Base-by-base conservation (phyloP, 2,113 vertebrate species). In the Zeus faber region DNA sequence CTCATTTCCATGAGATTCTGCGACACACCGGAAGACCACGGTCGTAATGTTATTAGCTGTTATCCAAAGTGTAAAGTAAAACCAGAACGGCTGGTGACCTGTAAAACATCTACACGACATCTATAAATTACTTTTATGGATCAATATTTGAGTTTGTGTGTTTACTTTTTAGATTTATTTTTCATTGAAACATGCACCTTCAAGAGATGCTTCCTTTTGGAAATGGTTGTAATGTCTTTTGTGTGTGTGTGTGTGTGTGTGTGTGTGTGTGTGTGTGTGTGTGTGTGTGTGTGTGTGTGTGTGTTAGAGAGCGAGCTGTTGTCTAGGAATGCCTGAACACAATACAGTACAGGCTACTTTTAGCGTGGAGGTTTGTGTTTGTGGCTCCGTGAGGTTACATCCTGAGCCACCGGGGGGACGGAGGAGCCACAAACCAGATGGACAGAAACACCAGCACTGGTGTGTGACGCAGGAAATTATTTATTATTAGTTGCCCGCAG, bases 61-160 rank as follows among this genome's bases (percentile, higher is more conserved):
- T n/a, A n/a, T n/a, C n/a, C n/a, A n/a, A 4, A 20, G 14, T 39
- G 33, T 23, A 16, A 40, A 31, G 14, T 5, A 17, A 39, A 44
- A 50, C 27, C n/a, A n/a, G n/a, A n/a, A n/a, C n/a, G n/a, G n/a
- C n/a, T n/a, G n/a, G n/a, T n/a, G n/a, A n/a, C n/a, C n/a, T n/a
- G n/a, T n/a, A n/a, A n/a, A n/a, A n/a, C n/a, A n/a, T n/a, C n/a
- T n/a, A n/a, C n/a, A n/a, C n/a, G 56, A 27, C 66, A 62, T 51
- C 53, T 62, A 57, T 62, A 43, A 69, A 69, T 58, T 52, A 56
- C 40, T 69, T 57, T 61, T 51, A 49, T 57, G 23, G 35, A 41
- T 33, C 31, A 44, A 1, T 43, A 18, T 29, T 46, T 54, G 10
- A 24, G 21, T 25, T 24, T 47, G 22, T 25, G n/a, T n/a, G n/a